A percentile compares a stretch with the other conserved stretches of the same genome.
Evolutionary conservation across 1,140 invertebrate species (phyloP).

Genomic region (Battus philenor): DNA sequence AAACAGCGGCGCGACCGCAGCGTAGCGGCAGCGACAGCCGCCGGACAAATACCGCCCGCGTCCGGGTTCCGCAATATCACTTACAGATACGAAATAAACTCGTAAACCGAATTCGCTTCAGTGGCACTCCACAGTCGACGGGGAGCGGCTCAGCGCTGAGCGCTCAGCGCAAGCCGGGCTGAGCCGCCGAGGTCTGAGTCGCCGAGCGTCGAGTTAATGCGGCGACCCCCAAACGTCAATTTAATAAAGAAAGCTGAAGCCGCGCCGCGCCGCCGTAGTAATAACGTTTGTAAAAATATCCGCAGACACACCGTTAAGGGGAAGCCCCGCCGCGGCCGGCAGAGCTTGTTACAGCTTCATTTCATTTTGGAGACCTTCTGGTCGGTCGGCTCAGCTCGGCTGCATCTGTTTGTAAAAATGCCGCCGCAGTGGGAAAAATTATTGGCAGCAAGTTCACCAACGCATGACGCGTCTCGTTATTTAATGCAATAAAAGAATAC

Average conservation of each 20-base stretch:
- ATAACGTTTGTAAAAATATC: slow-evolving; percentile 73
- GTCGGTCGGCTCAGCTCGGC: too few species aligned
- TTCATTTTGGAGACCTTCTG: too few species aligned
- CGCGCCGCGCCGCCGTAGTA: slow-evolving; percentile 36
- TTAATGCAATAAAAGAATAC: too few species aligned
- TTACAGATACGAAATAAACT: background rate
- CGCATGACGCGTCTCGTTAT: too few species aligned
- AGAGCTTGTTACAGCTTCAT: too few species aligned
- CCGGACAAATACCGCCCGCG: background rate
- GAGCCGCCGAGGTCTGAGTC: background rate
- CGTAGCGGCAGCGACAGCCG: too few species aligned
- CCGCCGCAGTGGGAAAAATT: too few species aligned
- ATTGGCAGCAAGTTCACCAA: too few species aligned
- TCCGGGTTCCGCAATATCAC: background rate
- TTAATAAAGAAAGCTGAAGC: slow-evolving; percentile 64
- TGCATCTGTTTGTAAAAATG: too few species aligned
- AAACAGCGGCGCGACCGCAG: too few species aligned
- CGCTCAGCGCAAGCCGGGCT: background rate
- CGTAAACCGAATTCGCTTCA: background rate
- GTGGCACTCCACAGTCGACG: background rate
- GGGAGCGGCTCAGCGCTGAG: background rate
- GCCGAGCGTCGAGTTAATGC: slow-evolving; percentile 25
- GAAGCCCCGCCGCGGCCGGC: too few species aligned
- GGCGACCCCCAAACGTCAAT: slow-evolving; percentile 54
- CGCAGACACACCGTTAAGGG: slow-evolving; percentile 63